Evolutionary conservation across 2,113 vertebrate species (phyloP).

Genomic region (Muscicapa adusta): DNA sequence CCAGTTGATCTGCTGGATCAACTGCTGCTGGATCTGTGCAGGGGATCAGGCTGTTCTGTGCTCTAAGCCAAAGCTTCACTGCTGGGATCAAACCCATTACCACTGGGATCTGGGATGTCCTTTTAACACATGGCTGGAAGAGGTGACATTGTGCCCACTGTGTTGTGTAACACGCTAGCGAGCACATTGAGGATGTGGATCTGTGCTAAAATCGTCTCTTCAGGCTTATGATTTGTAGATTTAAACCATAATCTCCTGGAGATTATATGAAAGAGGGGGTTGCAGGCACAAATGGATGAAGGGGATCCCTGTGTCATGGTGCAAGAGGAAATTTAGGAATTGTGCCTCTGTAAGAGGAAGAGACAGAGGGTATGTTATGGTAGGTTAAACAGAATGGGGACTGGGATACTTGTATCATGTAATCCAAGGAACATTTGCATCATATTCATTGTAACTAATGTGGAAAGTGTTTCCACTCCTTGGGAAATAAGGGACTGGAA

Average conservation of each 20-base stretch:
- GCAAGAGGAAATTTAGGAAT: not conserved
- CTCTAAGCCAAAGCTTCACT: not conserved
- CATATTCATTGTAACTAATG: not conserved
- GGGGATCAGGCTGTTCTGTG: not conserved
- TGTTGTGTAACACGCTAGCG: not conserved
- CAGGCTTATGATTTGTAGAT: not conserved
- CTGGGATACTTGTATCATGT: not conserved
- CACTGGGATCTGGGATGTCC: not conserved
- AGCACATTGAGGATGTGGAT: not conserved
- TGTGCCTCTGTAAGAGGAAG: not conserved
- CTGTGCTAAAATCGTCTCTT: not conserved
- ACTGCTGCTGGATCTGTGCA: not conserved
- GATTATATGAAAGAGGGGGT: not conserved
- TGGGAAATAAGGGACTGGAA: not conserved
- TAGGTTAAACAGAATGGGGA: not conserved
- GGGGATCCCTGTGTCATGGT: not conserved
- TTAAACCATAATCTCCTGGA: not conserved
- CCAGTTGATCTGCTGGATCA: accelerated
- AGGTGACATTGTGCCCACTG: not conserved
- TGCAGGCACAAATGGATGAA: not conserved
- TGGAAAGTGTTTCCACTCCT: not conserved
- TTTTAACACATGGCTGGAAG: not conserved
- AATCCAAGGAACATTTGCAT: not conserved
- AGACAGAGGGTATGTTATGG: not conserved
- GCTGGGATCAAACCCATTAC: not conserved